These are phyloP conservation scores for pig (Sus scrofa) DNA, from an alignment of 2,113 vertebrate genomes.

Conservation along the genomic window T2T-Sscrofa CM000820.6:37332001-37332500, in stretches of 20 bases:
- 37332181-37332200: neutral
- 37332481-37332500: neutral
- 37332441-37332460: neutral
- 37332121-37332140: neutral
- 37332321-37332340: neutral
- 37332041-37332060: neutral
- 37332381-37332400: neutral
- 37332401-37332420: neutral
- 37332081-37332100: neutral
- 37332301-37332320: neutral
- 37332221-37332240: neutral
- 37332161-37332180: neutral
- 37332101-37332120: conserved; percentile 13
- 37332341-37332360: neutral
- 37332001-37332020: neutral
- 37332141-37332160: neutral
- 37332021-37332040: neutral
- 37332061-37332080: neutral
- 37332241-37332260: neutral
- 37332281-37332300: neutral
- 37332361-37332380: neutral
- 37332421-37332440: neutral
- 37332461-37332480: neutral
- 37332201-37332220: neutral
- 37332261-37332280: neutral